Percentiles rank a stretch among this genome's conserved stretches.
phyloP scores from a whole-genome alignment of 2,797 vertebrate species.

The Melanogrammus aeglefinus region DNA sequence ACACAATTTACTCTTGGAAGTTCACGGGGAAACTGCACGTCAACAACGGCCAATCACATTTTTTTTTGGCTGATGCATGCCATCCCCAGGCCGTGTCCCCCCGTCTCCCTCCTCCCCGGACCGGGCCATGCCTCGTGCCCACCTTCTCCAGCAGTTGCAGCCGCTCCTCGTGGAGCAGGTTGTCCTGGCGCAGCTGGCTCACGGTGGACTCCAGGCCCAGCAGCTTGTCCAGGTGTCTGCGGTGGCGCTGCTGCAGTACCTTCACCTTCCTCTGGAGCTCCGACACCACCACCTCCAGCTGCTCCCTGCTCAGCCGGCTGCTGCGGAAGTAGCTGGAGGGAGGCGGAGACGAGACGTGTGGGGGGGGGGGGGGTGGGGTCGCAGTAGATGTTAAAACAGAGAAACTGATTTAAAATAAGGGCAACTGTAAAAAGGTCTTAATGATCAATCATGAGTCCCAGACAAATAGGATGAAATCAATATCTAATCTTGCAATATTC shows the following conservation, averaged over 20 bases:
- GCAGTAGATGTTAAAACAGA: background rate
- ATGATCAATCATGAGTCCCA: background rate
- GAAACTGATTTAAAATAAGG: too few species aligned
- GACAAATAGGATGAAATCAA: background rate
- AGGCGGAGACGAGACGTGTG: background rate
- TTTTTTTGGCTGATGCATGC: too few species aligned
- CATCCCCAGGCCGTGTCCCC: background rate
- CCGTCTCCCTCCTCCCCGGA: background rate
- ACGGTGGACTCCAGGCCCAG: slow-evolving; percentile 73
- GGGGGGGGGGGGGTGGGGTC: background rate
- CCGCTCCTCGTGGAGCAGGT: slow-evolving; percentile 67
- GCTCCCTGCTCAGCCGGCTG: slow-evolving; percentile 65
- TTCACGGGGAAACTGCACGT: too few species aligned
- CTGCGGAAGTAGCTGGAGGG: slow-evolving; percentile 68
- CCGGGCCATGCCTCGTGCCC: background rate
- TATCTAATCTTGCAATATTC: too few species aligned
- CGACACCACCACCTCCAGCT: slow-evolving; percentile 64
- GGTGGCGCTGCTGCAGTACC: slow-evolving; percentile 75
- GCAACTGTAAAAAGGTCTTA: background rate
- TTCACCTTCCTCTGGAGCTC: slow-evolving; percentile 76
- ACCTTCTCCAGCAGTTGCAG: slow-evolving; percentile 70
- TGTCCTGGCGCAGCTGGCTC: slow-evolving; percentile 70
- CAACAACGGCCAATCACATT: too few species aligned
- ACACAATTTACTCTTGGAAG: too few species aligned
- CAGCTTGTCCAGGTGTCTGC: slow-evolving; percentile 73